Conservation (phyloP, 2,797 vertebrate genomes). For the Chelonia mydas region DNA sequence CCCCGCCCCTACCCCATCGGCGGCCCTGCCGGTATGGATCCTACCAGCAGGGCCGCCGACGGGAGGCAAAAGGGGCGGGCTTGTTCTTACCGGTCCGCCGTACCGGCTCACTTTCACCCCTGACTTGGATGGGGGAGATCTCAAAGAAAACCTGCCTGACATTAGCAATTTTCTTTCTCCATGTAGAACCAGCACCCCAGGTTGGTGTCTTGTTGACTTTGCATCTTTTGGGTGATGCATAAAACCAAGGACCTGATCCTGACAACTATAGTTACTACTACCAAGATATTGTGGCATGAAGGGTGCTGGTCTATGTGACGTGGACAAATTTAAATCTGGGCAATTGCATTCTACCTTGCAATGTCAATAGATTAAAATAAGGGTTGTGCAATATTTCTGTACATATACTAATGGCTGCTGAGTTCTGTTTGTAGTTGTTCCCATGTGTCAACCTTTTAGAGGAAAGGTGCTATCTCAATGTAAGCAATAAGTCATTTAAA, state of each 20-base stretch:
- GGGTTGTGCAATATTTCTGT: rapidly evolving
- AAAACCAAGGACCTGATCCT: rapidly evolving
- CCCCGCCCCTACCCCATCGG: no score
- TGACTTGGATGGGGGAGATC: not conserved
- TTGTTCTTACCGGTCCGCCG: no score
- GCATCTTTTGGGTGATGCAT: rapidly evolving
- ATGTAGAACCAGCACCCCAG: not conserved
- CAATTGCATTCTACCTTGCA: not conserved
- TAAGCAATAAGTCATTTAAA: not conserved
- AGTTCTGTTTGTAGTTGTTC: not conserved
- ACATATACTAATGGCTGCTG: not conserved
- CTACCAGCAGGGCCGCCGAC: no score
- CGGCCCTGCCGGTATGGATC: no score
- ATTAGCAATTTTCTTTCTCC: not conserved
- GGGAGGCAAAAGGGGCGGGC: no score
- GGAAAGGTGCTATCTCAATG: not conserved
- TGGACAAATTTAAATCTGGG: rapidly evolving
- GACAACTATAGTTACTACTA: rapidly evolving
- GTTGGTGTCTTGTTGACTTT: rapidly evolving
- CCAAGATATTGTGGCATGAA: no score
- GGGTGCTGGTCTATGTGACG: not conserved
- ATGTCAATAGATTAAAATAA: rapidly evolving
- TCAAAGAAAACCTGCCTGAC: not conserved
- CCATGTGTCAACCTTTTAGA: not conserved
- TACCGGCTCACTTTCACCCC: no score